Base-by-base conservation (phyloP, 2,888 invertebrate genomes). In the Campoplex nolae region DNA sequence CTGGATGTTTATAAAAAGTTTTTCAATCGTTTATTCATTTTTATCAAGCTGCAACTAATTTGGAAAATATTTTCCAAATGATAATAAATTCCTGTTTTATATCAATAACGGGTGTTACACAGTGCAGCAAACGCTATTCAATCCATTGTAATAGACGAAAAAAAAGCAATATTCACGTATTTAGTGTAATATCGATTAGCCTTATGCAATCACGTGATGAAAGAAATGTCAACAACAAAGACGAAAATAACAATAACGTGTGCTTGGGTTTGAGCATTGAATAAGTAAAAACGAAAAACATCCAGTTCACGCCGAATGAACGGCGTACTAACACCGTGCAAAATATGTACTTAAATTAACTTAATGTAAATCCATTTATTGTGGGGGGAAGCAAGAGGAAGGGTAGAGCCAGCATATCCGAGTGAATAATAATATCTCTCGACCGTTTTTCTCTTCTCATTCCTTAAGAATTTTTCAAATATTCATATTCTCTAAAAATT, bases 331-430 rank as follows among this genome's bases (percentile, higher is more conserved):
- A 84, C 85, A 77, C 85, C 89, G 90, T 84, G 88, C 89, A 90
- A 88, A 91, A 65, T 32, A 83, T 79, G 76, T 68, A 75, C 62
- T 68, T 74, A 58, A 65, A 65, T 78, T 68, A 83, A 82, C 65
- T 80, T 83, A 83, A 86, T 75, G 38, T 88, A 82, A 83, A 87
- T 80, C 76, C 83, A 86, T 88, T 67, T 88, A 88, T 93, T 93
- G 93, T 93, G 93, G 94, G 94, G 94, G 94, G 94, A 94, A 94
- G 94, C 94, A 94, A 94, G 93, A 94, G 94, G 94, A 94, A 94
- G 94, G 94, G 94, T 94, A 94, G 94, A 94, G 94, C 94, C 94
- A 94, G 94, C 94, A 93, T 93, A 93, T 88, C 85, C 85, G 82
- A 92, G 91, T 91, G 85, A 86, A 88, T 79, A 83, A 68, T 80